phyloP scores from a whole-genome alignment of 2,888 invertebrate species.

The Aelia acuminata region DNA sequence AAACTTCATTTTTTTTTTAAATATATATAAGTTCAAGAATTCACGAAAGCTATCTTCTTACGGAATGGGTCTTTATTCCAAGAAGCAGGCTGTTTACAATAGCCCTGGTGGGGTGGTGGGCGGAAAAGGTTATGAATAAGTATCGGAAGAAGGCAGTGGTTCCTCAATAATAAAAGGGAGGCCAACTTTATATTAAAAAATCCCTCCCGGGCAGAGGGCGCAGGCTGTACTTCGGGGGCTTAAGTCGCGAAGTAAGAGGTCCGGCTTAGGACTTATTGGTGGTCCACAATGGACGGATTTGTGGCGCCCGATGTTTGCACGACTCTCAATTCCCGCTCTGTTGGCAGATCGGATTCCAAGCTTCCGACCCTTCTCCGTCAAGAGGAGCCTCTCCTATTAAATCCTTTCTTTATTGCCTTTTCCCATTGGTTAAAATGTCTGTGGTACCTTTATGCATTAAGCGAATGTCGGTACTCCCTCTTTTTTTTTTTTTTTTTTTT shows the following conservation, averaged over 20 bases:
- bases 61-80: background rate
- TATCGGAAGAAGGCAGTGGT: background rate
- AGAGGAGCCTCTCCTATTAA: slow-evolving; percentile 11
- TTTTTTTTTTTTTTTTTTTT: background rate
- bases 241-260: slow-evolving; percentile 50
- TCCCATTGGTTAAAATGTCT: background rate
- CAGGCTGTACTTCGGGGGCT: slow-evolving; percentile 18
- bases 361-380: slow-evolving; percentile 21
- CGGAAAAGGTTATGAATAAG: slow-evolving; percentile 11
- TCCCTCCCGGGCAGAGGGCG: background rate
- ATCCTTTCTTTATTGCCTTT: slow-evolving; percentile 37
- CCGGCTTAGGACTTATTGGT: slow-evolving; percentile 47
- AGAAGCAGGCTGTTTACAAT: background rate
- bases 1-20: too few relatives aligned
- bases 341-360: slow-evolving; percentile 46
- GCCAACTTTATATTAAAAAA: slow-evolving; percentile 3
- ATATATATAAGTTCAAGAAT: too few relatives aligned
- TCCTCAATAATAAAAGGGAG: slow-evolving; percentile 27
- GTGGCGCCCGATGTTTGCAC: slow-evolving; percentile 36
- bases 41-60: background rate
- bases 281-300: slow-evolving; percentile 47
- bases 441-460: background rate
- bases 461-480: background rate
- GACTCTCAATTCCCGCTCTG: slow-evolving; percentile 46
- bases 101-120: background rate